Evolutionary conservation across 2,797 vertebrate genomes (phyloP).

Genomic region (Danio kyathit): DNA sequence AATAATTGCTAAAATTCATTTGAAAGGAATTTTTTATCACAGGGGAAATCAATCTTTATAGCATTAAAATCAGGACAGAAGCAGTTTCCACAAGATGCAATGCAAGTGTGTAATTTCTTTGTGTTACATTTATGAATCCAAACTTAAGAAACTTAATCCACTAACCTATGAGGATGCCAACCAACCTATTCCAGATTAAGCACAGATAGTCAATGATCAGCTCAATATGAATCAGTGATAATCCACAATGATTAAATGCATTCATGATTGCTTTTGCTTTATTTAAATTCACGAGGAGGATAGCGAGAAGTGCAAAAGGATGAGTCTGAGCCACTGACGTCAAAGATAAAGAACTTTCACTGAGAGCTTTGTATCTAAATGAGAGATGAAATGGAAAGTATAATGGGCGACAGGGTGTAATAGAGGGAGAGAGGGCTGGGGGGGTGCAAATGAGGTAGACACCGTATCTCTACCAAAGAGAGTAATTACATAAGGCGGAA

Average conservation of each 20-base stretch:
- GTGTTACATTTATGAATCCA: too few species aligned
- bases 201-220: not conserved
- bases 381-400: conserved; percentile 18
- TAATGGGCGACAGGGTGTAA: conserved; percentile 35
- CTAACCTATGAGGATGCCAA: not conserved
- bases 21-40: not conserved
- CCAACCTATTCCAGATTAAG: not conserved
- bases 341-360: conserved; percentile 25
- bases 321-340: conserved; percentile 6
- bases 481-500: conserved; percentile 40
- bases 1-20: not conserved
- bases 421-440: conserved; percentile 6
- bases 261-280: conserved; percentile 24
- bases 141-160: not conserved
- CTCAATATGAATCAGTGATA: conserved; percentile 43
- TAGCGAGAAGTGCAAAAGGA: not conserved
- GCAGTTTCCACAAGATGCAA: too few species aligned
- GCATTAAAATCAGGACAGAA: too few species aligned
- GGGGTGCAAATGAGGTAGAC: conserved; percentile 17
- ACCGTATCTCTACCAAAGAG: conserved; percentile 17
- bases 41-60: too few species aligned
- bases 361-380: conserved; percentile 24
- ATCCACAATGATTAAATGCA: conserved; percentile 42
- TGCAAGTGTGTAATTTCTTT: too few species aligned
- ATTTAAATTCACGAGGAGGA: not conserved